Evolutionary conservation across 2,113 vertebrate genomes (phyloP), one percentile per base, ranked within the genome.

Genomic region (Machaerirhynchus nigripectus): DNA sequence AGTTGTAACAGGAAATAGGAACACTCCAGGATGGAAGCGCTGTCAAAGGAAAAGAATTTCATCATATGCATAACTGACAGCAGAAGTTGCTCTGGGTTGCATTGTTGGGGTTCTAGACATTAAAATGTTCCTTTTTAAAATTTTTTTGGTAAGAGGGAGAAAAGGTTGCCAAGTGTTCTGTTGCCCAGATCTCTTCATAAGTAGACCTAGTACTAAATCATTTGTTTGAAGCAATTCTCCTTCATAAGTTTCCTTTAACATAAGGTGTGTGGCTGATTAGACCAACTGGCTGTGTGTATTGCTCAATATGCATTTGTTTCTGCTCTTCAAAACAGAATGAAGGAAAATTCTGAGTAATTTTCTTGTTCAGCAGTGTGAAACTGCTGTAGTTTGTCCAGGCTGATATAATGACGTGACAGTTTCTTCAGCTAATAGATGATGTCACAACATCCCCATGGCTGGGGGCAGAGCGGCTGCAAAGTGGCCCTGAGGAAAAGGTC

Each of bases 401-500:
- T 61, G 15, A 21, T 87, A 26, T 71, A 82, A 33, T 69, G 39
- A 65, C 6, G 15, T 68, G 59, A 42, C 49, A 21, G 3, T 81
- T 93, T 84, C 22, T 64, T 73, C 47, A 42, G 22, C 13, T 86
- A 21, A n/a, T 5, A 49, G 49, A 5, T 55, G 33, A 40, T 57
- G 67, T 53, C 49, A 53, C 39, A 53, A 30, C 53, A 57, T 33
- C 53, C 67, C 60, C 27, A 1, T 22, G 47, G 27, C 31, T 67
- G 67, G 31, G 35, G 70, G 28, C 53, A 61, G 46, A 71, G 70
- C 16, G 22, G 1, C 39, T 70, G 81, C 16, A 33, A 76, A 35
- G 5, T 30, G n/a, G 16, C 35, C 3, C 1, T 1, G 20, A 10
- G 10, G 57, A 5, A 31, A 35, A 71, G 6, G 46, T 4, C 37